Evolutionary conservation across 2,888 invertebrate species (phyloP).

Genomic region (Polymixis flavicincta): DNA sequence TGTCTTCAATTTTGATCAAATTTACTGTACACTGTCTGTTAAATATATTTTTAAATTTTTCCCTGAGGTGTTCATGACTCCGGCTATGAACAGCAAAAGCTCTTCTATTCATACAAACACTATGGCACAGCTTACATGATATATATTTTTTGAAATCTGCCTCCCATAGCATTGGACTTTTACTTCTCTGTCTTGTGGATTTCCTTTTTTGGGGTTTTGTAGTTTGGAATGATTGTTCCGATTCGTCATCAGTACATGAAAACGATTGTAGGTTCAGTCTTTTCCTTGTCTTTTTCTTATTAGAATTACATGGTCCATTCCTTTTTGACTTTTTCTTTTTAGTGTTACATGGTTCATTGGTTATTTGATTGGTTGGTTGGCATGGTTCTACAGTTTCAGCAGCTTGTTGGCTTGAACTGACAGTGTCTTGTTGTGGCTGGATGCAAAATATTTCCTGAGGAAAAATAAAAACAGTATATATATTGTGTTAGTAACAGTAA

Average conservation of each 20-base stretch:
- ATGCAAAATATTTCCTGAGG: constrained; percentile 37
- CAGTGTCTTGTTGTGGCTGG: constrained; percentile 65
- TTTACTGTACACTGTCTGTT: constrained; percentile 73
- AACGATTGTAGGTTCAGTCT: constrained; percentile 28
- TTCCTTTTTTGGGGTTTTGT: constrained; percentile 26
- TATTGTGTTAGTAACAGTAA: too few species aligned
- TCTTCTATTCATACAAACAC: constrained; percentile 38
- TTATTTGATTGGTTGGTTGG: neutral
- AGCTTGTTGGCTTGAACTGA: constrained; percentile 68
- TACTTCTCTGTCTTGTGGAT: neutral
- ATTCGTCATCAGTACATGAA: constrained; percentile 48
- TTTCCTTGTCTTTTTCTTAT: constrained; percentile 20
- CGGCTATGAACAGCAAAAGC: constrained; percentile 53
- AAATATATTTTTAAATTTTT: constrained; percentile 69
- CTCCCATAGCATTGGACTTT: constrained; percentile 64
- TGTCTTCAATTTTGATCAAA: constrained; percentile 75
- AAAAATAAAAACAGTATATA: constrained; percentile 9
- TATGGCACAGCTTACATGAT: constrained; percentile 74
- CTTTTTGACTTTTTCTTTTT: constrained; percentile 3
- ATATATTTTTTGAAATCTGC: constrained; percentile 69
- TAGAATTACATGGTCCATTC: constrained; percentile 1
- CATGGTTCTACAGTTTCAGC: constrained; percentile 29
- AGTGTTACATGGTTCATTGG: neutral
- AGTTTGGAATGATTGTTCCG: constrained; percentile 28
- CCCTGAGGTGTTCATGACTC: constrained; percentile 64